phyloP scores from a whole-genome alignment of 2,797 vertebrate species.

The Linurgus olivaceus region DNA sequence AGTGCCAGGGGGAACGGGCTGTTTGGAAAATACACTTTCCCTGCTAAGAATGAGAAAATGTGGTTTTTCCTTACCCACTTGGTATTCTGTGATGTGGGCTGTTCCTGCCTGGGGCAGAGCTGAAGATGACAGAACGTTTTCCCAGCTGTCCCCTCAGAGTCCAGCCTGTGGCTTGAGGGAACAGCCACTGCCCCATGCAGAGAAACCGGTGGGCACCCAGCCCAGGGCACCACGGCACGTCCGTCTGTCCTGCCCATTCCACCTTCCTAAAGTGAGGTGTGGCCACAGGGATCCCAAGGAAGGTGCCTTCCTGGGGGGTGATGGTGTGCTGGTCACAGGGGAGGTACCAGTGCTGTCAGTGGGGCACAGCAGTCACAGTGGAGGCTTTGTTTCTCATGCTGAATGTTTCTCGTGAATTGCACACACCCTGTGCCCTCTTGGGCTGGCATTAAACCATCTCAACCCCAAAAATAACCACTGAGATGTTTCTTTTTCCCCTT shows the following conservation, averaged over 20 bases:
- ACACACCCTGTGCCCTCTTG: background rate
- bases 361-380: background rate
- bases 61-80: background rate
- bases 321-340: background rate
- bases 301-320: background rate
- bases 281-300: background rate
- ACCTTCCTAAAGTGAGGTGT: background rate
- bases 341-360: background rate
- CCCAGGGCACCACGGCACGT: background rate
- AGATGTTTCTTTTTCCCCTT: background rate
- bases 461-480: background rate
- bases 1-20: background rate
- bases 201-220: background rate
- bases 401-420: background rate
- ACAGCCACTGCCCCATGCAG: background rate
- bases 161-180: background rate
- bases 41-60: background rate
- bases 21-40: background rate
- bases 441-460: background rate
- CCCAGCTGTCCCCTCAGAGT: background rate
- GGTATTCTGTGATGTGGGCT: background rate
- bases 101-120: background rate
- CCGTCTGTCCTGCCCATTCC: fast-evolving
- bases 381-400: background rate
- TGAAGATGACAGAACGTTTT: slow-evolving; percentile 1